phyloP scores from a whole-genome alignment of 2,797 vertebrate species.

The Artibeus lituratus region DNA sequence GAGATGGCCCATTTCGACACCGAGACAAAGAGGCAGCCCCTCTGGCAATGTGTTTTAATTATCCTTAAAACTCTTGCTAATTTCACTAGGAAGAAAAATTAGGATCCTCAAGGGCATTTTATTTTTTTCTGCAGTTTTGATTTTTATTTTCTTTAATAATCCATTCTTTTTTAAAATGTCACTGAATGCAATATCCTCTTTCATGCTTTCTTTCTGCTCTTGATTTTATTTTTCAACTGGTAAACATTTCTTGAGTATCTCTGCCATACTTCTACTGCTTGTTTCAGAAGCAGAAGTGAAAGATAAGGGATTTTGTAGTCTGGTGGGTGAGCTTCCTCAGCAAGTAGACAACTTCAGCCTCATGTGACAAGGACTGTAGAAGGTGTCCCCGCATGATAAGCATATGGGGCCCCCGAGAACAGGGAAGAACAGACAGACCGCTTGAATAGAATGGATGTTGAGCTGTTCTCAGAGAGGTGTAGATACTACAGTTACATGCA shows the following conservation, averaged over 20 bases:
- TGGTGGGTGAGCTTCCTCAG: neutral
- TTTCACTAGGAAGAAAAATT: slow-evolving; percentile 46
- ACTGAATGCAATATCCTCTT: neutral
- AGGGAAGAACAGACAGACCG: neutral
- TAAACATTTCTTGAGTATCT: neutral
- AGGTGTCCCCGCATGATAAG: neutral
- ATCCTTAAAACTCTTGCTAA: neutral
- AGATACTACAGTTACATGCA: neutral
- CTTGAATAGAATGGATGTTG: neutral
- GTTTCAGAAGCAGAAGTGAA: neutral
- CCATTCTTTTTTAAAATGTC: neutral
- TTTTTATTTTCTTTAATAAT: neutral
- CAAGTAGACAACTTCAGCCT: neutral
- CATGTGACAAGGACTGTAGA: neutral
- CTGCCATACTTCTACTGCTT: neutral
- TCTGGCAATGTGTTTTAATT: neutral
- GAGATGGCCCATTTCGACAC: neutral
- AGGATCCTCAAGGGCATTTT: neutral
- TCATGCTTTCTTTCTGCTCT: neutral
- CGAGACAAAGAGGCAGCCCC: neutral
- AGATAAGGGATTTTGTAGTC: neutral
- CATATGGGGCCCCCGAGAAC: neutral
- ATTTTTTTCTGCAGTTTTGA: slow-evolving; percentile 5
- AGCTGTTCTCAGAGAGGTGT: neutral
- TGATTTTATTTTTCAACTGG: neutral